A percentile compares a stretch with the other conserved stretches of the same genome.
Evolutionary conservation across 2,888 invertebrate genomes (phyloP).

Genomic region (Agrochola circellaris): DNA sequence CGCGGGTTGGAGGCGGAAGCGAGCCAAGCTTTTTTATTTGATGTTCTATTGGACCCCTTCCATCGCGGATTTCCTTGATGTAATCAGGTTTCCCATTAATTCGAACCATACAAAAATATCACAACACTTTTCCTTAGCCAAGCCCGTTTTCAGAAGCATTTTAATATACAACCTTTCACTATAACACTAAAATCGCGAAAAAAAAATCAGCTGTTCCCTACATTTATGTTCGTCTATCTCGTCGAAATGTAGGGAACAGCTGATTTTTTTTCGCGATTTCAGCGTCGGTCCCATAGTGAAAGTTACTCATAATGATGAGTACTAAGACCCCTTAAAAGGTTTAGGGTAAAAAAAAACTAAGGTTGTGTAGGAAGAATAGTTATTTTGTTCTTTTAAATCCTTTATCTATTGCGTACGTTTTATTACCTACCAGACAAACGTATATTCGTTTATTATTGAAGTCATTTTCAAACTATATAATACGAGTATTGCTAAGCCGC

Average conservation of each 20-base stretch:
- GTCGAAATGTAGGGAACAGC: too few relatives aligned
- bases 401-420: background rate
- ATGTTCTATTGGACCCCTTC: slow-evolving; percentile 25
- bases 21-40: slow-evolving; percentile 33
- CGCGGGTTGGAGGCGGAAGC: background rate
- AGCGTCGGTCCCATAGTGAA: too few relatives aligned
- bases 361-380: background rate
- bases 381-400: background rate
- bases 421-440: slow-evolving; percentile 5
- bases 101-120: background rate
- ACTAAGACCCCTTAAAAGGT: too few relatives aligned
- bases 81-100: slow-evolving; percentile 24
- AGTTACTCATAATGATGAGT: too few relatives aligned
- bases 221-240: too few relatives aligned
- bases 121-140: background rate
- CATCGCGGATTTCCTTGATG: background rate
- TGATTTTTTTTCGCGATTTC: too few relatives aligned
- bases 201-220: too few relatives aligned
- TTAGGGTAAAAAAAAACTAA: too few relatives aligned
- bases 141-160: background rate
- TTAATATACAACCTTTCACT: too few relatives aligned
- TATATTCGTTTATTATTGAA: slow-evolving; percentile 51
- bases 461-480: slow-evolving; percentile 47
- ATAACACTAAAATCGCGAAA: too few relatives aligned
- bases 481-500: slow-evolving; percentile 45